Conservation (phyloP, 2,888 invertebrate genomes). For the Heliconius aoede region DNA sequence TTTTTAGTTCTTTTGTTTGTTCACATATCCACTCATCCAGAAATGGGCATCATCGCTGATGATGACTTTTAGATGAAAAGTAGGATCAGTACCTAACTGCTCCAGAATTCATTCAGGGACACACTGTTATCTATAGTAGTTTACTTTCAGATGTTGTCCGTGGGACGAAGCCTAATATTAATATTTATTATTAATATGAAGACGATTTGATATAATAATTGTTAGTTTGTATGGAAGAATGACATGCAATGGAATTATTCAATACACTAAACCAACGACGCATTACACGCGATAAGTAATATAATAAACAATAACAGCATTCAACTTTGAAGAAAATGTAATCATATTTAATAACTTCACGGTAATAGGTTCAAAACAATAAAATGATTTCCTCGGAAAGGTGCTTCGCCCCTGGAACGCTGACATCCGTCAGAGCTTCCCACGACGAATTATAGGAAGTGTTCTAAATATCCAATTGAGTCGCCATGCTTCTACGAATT, state of each 20-base stretch:
- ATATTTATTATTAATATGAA: not conserved
- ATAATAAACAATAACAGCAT: not conserved
- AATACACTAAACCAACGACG: not conserved
- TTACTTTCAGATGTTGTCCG: too few relatives aligned
- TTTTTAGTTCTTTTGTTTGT: not conserved
- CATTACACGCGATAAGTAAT: not conserved
- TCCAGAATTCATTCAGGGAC: too few relatives aligned
- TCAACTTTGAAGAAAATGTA: constrained; percentile 3
- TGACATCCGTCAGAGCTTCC: constrained; percentile 61
- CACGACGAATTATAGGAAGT: constrained; percentile 68
- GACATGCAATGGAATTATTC: not conserved
- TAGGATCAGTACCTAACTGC: too few relatives aligned
- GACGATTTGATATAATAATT: not conserved
- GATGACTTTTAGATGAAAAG: too few relatives aligned
- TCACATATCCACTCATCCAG: too few relatives aligned
- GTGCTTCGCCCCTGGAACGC: constrained; percentile 47
- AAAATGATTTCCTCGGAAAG: constrained; percentile 26
- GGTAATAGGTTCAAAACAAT: not conserved
- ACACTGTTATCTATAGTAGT: too few relatives aligned
- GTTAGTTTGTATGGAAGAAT: constrained; percentile 1
- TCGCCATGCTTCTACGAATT: constrained; percentile 53
- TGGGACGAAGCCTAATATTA: too few relatives aligned
- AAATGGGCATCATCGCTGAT: too few relatives aligned
- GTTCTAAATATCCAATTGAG: constrained; percentile 58
- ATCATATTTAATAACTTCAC: not conserved